Percentiles rank a stretch among this genome's conserved stretches.
These are phyloP conservation scores for Myrmecophaga tridactyla DNA, from an alignment of 2,113 vertebrate genomes.

Conservation along the genomic window DNA sequence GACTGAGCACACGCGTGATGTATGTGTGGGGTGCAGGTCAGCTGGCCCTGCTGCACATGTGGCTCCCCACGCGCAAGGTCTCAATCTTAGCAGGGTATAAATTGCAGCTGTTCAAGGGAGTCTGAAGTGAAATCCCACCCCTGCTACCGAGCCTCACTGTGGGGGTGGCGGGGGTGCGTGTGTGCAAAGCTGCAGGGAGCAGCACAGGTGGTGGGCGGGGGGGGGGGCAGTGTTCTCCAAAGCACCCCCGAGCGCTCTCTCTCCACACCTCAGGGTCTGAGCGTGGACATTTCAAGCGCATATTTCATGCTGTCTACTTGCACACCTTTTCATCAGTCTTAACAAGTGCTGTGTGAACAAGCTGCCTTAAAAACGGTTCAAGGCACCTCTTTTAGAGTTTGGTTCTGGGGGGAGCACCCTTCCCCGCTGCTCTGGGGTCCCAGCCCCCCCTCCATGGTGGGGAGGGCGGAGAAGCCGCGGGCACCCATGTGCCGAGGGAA, in stretches of 20 bases:
- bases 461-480: not conserved
- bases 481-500: conserved; percentile 76
- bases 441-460: accelerated
- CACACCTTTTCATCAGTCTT: accelerated
- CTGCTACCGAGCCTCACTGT: not conserved
- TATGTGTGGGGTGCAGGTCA: accelerated
- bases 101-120: accelerated
- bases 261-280: accelerated
- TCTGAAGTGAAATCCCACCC: not conserved
- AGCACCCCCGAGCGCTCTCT: accelerated
- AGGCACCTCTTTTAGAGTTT: accelerated
- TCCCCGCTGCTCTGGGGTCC: not conserved
- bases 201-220: accelerated
- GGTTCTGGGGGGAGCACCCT: not conserved
- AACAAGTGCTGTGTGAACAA: accelerated
- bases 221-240: accelerated
- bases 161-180: not conserved
- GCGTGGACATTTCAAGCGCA: accelerated
- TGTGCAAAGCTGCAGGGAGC: no score
- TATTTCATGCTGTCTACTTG: accelerated
- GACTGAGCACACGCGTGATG: not conserved
- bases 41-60: accelerated
- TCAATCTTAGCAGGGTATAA: not conserved
- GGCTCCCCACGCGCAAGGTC: no score
- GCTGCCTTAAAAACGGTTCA: accelerated